These are phyloP conservation scores for Eupsilia transversa DNA, from an alignment of 2,888 invertebrate species.

Conservation along the genomic window DNA sequence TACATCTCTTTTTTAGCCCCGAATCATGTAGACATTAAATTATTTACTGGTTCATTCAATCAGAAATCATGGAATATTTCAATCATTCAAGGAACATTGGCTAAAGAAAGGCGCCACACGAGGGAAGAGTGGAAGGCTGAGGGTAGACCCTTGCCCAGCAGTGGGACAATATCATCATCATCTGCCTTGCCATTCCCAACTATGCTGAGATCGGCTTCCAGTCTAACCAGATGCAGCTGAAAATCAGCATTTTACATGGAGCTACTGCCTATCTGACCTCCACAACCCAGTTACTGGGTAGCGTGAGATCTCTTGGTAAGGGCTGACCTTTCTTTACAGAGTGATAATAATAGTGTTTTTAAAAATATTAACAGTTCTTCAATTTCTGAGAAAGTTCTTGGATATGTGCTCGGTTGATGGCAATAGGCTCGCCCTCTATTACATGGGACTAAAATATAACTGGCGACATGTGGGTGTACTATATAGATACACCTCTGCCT, in stretches of 20 bases:
- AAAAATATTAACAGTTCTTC: not conserved
- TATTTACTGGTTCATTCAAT: not conserved
- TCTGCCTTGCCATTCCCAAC: not conserved
- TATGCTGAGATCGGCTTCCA: not conserved
- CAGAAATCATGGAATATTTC: not conserved
- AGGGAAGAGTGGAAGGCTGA: not conserved
- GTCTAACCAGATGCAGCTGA: no score
- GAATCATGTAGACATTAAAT: not conserved
- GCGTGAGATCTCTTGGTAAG: no score
- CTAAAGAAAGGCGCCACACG: not conserved
- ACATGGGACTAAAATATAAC: no score
- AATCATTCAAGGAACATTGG: not conserved
- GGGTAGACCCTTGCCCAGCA: not conserved
- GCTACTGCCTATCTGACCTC: no score
- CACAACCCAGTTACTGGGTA: no score
- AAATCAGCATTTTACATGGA: no score
- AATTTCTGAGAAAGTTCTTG: no score
- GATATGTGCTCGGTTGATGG: no score
- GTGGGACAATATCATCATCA: not conserved
- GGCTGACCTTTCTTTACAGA: not conserved
- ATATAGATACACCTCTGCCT: no score
- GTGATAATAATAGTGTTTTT: not conserved
- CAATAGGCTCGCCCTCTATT: no score
- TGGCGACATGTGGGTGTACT: no score
- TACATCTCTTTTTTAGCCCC: not conserved